A percentile compares a stretch with the other conserved stretches of the same genome.
phyloP scores from a whole-genome alignment of 2,888 invertebrate species.

The Macroteleia sp. region DNA sequence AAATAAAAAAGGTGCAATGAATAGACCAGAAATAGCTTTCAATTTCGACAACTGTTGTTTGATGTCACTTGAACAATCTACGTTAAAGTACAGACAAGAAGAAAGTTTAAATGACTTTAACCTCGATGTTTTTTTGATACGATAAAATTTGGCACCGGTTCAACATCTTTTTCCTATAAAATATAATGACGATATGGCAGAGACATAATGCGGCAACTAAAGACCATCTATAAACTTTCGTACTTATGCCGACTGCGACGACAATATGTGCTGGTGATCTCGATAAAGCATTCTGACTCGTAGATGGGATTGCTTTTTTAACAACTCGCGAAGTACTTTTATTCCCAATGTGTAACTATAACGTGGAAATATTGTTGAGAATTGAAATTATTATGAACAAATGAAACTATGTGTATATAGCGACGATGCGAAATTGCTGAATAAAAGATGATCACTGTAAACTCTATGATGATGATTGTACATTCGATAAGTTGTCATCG shows the following conservation, averaged over 20 bases:
- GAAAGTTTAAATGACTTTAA: conserved; percentile 58
- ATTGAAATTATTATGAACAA: conserved; percentile 36
- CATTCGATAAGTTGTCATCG: conserved; percentile 29
- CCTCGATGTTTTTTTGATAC: conserved; percentile 36
- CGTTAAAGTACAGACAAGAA: conserved; percentile 29
- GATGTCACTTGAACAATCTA: conserved; percentile 49
- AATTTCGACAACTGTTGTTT: conserved; percentile 52
- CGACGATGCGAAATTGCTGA: conserved; percentile 7
- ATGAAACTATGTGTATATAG: conserved; percentile 14
- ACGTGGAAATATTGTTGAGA: conserved; percentile 7
- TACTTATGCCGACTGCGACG: conserved; percentile 27
- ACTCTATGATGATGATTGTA: conserved; percentile 24
- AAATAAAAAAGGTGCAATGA: conserved; percentile 20
- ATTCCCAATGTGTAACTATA: conserved; percentile 16
- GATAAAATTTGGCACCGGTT: conserved; percentile 44
- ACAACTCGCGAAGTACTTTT: conserved; percentile 20
- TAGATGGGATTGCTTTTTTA: conserved; percentile 24
- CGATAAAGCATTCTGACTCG: conserved; percentile 28
- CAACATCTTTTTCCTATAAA: conserved; percentile 26
- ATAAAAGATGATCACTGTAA: conserved; percentile 28
- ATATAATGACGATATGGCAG: conserved; percentile 42
- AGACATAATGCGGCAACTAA: conserved; percentile 49
- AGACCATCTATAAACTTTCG: conserved; percentile 49
- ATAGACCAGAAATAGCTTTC: conserved; percentile 37
- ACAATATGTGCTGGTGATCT: conserved; percentile 37